Base-by-base conservation (phyloP, 2,797 vertebrate genomes). In the Heterohyrax brucei region DNA sequence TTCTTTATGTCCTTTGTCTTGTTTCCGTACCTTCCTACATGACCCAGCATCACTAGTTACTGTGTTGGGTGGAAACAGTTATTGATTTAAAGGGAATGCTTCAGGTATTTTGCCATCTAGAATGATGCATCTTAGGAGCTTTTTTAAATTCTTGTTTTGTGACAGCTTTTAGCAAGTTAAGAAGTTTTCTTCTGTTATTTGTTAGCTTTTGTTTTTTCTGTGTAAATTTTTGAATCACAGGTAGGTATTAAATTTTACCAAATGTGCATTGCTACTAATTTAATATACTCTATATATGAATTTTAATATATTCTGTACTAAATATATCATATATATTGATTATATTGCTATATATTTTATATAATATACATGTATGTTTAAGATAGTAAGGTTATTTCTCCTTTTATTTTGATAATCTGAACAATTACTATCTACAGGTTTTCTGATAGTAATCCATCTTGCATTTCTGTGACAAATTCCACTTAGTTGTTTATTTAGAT, bases 91-190 rank as follows among this genome's bases (percentile, higher is more conserved):
- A 82, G 19, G 53, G 18, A 85, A 73, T 76, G 28, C 5, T 86
- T 53, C 10, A 22, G 85, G 21, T 84, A 75, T 59, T 95, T 56
- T 93, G 7, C 46, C 53, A 87, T 56, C 24, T 8, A 83, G 39
- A 79, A 78, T 73, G 39, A 61, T 75, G 26, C 24, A 33, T 80
- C 4, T 78, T 62, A 39, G 26, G 80, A 80, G 9, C 0, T 6
- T 39, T 78, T 90, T 76, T 1, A 22, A 53, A 7, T 9, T 22
- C 13, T 94, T 46, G 33, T 62, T 86, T 79, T 70, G 2, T 75
- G 59, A 75, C 24, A 59, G n/a, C n/a, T 70, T 89, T 89, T 14
- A 50, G 46, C 12, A 88, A 72, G n/a, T 44, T 93, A 30, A 92
- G 44, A 85, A 9, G 19, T 81, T 81, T 75, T 13, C 21, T n/a